phyloP scores from a whole-genome alignment of 2,113 vertebrate genomes.

The Ptyas mucosa region DNA sequence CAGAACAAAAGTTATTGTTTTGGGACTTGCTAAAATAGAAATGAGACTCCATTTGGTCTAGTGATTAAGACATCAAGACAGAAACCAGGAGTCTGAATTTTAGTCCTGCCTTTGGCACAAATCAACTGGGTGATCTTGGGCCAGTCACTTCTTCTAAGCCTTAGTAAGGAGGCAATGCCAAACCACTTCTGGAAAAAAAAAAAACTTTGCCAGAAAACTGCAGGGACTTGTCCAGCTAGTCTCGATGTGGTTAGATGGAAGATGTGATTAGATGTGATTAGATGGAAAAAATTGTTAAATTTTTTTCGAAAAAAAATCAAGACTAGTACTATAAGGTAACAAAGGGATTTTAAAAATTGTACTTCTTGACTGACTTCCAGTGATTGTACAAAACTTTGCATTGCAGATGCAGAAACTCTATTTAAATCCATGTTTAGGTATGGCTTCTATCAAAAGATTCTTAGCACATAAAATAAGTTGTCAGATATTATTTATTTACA shows the following conservation, averaged over 20 bases:
- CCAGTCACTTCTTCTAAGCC: not conserved
- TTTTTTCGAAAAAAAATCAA: not conserved
- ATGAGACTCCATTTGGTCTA: not conserved
- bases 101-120: not conserved
- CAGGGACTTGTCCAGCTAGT: not conserved
- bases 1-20: not conserved
- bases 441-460: not conserved
- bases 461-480: rapidly evolving
- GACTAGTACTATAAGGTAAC: not conserved
- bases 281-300: not conserved
- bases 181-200: not conserved
- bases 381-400: not conserved
- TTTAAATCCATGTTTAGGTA: not conserved
- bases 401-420: not conserved
- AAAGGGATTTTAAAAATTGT: not conserved
- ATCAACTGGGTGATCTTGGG: not conserved
- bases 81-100: not conserved
- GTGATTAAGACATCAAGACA: not conserved
- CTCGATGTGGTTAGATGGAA: not conserved
- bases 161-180: not conserved
- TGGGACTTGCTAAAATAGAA: rapidly evolving
- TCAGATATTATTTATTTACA: not conserved
- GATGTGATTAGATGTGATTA: too few relatives aligned
- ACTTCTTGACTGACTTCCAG: not conserved
- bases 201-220: not conserved